These are phyloP conservation scores for Ciconia boyciana DNA, from an alignment of 2,113 vertebrate species.

Conservation along the genomic window DNA sequence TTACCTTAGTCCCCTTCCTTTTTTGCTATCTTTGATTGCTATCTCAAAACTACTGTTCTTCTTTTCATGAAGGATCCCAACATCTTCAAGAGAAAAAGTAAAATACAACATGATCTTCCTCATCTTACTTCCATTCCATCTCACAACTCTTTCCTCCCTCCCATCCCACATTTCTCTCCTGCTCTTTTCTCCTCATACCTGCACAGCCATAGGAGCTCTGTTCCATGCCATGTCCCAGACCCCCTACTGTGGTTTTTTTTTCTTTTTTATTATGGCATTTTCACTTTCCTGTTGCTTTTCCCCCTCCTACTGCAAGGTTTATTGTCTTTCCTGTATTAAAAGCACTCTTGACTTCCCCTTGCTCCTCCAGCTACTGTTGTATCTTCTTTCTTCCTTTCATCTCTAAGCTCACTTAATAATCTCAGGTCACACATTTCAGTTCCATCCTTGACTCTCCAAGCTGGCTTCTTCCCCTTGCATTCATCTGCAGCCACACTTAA, in stretches of 20 bases:
- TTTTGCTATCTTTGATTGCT: background rate
- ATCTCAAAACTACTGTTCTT: background rate
- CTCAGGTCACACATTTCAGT: background rate
- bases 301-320: background rate
- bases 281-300: background rate
- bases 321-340: background rate
- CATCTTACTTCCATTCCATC: background rate
- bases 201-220: background rate
- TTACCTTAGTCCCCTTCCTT: background rate
- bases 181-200: background rate
- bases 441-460: background rate
- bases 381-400: background rate
- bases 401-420: background rate
- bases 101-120: background rate
- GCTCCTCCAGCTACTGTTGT: background rate
- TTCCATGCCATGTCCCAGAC: background rate
- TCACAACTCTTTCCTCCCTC: background rate
- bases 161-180: background rate
- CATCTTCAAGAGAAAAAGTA: background rate
- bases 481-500: background rate
- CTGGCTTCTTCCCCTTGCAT: background rate
- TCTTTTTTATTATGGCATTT: background rate
- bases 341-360: background rate
- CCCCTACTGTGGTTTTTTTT: background rate
- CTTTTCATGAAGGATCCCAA: background rate